Evolutionary conservation across 2,888 invertebrate species (phyloP).

Genomic region (Torymus auratus): DNA sequence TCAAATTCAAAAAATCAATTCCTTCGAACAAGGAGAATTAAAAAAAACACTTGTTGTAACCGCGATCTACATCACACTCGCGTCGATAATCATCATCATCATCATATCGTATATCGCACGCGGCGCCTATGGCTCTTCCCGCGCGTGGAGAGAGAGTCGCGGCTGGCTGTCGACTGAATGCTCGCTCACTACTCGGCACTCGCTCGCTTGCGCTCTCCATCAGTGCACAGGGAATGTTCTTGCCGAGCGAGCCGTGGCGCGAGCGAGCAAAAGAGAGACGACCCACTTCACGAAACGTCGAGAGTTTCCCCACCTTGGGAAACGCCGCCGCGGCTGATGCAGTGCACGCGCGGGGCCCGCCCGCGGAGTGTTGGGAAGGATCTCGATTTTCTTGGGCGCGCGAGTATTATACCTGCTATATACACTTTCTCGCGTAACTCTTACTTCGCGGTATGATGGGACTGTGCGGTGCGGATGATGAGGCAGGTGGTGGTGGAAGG

Average conservation of each 20-base stretch:
- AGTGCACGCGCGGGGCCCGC: conserved; percentile 1
- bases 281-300: conserved; percentile 71
- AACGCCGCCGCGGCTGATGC: conserved; percentile 27
- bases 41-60: too few species aligned
- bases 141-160: conserved; percentile 31
- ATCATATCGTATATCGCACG: too few species aligned
- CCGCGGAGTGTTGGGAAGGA: conserved; percentile 42
- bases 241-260: conserved; percentile 65
- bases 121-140: too few species aligned
- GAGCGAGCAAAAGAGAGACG: conserved; percentile 69
- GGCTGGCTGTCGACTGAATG: conserved; percentile 38
- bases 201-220: conserved; percentile 19
- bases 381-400: conserved; percentile 49
- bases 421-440: conserved; percentile 51
- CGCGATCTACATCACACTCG: neutral
- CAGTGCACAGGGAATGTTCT: conserved; percentile 70
- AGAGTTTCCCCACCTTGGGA: conserved; percentile 58
- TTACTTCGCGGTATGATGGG: conserved; percentile 7
- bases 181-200: neutral
- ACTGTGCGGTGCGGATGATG: neutral
- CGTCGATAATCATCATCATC: neutral
- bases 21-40: too few species aligned
- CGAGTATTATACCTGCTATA: conserved; percentile 13
- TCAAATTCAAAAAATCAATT: too few species aligned
- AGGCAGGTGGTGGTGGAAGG: too few species aligned